phyloP scores from a whole-genome alignment of 2,113 vertebrate species.

The Callorhinus ursinus region DNA sequence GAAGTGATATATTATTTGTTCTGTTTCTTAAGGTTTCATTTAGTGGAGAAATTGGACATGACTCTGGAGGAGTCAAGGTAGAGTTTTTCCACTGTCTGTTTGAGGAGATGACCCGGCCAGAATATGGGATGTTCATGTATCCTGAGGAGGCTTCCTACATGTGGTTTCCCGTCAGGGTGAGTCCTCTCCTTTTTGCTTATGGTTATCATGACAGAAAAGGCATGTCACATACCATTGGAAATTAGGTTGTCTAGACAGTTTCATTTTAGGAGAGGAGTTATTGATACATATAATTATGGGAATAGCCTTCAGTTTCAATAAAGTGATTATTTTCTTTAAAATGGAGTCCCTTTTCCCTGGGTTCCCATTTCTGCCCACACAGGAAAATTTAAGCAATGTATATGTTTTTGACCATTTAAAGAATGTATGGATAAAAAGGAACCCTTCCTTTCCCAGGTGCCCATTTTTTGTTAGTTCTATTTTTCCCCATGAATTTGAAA shows the following conservation, averaged over 20 bases:
- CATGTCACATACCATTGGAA: not conserved
- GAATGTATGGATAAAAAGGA: not conserved
- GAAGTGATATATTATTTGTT: not conserved
- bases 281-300: not conserved
- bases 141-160: slow-evolving; percentile 80
- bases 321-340: slow-evolving; percentile 35
- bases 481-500: not conserved
- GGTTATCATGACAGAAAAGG: not conserved
- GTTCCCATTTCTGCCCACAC: not conserved
- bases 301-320: not conserved
- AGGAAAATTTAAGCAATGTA: not conserved
- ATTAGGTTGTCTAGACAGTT: not conserved
- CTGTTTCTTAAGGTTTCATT: slow-evolving; percentile 85
- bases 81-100: slow-evolving; percentile 88
- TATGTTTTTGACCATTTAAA: slow-evolving; percentile 2
- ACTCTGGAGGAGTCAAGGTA: slow-evolving; percentile 68
- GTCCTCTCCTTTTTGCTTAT: slow-evolving; percentile 22
- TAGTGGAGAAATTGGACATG: slow-evolving; percentile 73
- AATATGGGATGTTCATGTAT: slow-evolving; percentile 84
- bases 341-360: not conserved
- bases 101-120: slow-evolving; percentile 82
- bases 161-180: slow-evolving; percentile 90
- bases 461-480: not conserved
- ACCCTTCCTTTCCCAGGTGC: not conserved
- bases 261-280: not conserved